Conservation (phyloP, 2,797 vertebrate species). For the Eulemur albifrons region DNA sequence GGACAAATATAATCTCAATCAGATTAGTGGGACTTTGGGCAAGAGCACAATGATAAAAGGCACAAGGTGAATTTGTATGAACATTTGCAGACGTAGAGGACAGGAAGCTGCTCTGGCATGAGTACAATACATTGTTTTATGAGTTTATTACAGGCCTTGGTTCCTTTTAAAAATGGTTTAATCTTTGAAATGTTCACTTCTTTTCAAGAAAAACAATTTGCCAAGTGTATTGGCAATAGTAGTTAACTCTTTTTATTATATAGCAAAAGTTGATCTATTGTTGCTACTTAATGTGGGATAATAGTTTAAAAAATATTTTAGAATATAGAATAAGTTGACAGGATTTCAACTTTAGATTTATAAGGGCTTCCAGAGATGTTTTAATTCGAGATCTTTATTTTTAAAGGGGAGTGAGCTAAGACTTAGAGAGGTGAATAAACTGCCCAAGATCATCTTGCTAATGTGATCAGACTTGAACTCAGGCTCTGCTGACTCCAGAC, state of each 20-base stretch:
- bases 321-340: background rate
- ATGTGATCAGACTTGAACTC: background rate
- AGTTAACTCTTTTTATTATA: background rate
- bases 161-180: background rate
- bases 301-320: background rate
- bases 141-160: background rate
- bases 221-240: background rate
- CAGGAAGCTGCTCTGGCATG: background rate
- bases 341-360: conserved; percentile 9
- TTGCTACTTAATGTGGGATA: background rate
- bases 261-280: background rate
- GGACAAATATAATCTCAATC: background rate
- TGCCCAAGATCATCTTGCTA: too few species aligned
- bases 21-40: background rate
- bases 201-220: background rate
- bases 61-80: background rate
- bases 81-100: accelerated
- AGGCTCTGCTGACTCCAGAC: background rate
- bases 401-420: background rate
- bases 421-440: background rate
- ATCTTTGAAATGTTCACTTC: background rate
- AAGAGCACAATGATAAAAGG: background rate
- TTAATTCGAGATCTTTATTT: background rate
- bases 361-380: background rate
- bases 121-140: background rate